Evolutionary conservation across 2,888 invertebrate species (phyloP), one percentile per base, ranked within the genome.

Genomic region (Philereme transversata): DNA sequence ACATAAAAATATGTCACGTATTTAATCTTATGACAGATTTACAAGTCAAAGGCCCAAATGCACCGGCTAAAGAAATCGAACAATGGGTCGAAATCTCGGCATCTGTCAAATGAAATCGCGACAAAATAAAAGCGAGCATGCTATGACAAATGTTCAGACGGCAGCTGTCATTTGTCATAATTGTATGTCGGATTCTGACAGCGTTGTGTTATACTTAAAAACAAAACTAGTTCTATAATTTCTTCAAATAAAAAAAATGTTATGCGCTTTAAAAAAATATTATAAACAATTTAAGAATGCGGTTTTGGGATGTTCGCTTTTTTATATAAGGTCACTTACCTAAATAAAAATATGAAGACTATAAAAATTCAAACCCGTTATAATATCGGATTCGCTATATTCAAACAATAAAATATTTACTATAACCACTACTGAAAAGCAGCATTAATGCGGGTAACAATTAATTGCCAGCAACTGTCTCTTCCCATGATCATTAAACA

Each of bases 61-160:
- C 65, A 67, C 64, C 64, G 54, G 66, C 62, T 60, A 74, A 73
- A 79, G 73, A 79, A 77, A 71, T 51, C 55, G 70, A 79, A 83
- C 83, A 86, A 84, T 82, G 70, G 74, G 49, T 73, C 67, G 74
- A 79, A 77, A 81, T 74, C 76, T 72, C 72, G 65, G 68, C 77
- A 79, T 79, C 81, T 78, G 82, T 83, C 81, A 81, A 78, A 81
- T 77, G 75, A 74, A 75, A 83, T 76, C 71, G 76, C 59, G 68
- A 78, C 79, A 75, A 78, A 79, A 82, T 75, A 79, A 76, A 73
- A 76, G 70, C 63, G 63, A 69, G 36, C 52, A 54, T 73, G 62
- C 68, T 73, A 74, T 84, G 84, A 86, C 78, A 82, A 84, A 85
- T 83, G 83, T 68, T 69, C 66, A 65, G 60, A 71, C 70, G 75